Percentiles rank a stretch among this genome's conserved stretches.
phyloP scores from a whole-genome alignment of 2,113 vertebrate genomes.

The Alouatta palliata region DNA sequence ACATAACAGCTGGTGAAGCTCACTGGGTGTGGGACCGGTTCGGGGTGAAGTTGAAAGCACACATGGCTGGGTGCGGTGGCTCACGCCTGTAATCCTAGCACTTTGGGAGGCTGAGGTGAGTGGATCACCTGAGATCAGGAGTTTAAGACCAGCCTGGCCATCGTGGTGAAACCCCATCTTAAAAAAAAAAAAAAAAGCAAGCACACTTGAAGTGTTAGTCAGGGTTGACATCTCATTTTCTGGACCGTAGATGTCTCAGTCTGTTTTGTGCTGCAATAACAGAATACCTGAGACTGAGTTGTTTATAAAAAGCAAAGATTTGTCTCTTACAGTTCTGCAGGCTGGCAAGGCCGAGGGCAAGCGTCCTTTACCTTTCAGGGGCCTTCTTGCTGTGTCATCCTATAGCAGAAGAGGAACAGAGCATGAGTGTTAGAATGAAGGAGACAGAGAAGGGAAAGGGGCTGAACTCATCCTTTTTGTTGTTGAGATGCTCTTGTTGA shows the following conservation, averaged over 20 bases:
- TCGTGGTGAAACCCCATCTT: too few relatives aligned
- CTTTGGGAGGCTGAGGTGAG: too few relatives aligned
- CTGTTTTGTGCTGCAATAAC: neutral
- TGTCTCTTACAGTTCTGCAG: neutral
- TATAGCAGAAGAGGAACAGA: neutral
- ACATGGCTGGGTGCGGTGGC: too few relatives aligned
- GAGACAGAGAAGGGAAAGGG: neutral
- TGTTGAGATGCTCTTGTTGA: too few relatives aligned
- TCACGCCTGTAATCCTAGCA: too few relatives aligned
- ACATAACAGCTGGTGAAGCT: neutral
- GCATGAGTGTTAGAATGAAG: neutral
- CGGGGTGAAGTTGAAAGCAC: neutral
- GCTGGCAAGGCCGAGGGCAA: neutral
- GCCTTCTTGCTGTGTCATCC: neutral
- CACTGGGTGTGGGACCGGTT: neutral
- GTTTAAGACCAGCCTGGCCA: too few relatives aligned
- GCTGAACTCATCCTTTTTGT: neutral
- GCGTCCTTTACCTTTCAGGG: neutral
- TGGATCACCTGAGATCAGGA: too few relatives aligned
- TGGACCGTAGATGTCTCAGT: neutral
- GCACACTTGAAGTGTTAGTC: neutral
- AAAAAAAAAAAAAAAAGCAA: too few relatives aligned
- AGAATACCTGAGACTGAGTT: neutral
- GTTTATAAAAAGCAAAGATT: neutral
- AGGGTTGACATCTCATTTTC: neutral